These are phyloP conservation scores for Panopea generosa DNA, from an alignment of 2,888 invertebrate genomes.

Conservation along the genomic window DNA sequence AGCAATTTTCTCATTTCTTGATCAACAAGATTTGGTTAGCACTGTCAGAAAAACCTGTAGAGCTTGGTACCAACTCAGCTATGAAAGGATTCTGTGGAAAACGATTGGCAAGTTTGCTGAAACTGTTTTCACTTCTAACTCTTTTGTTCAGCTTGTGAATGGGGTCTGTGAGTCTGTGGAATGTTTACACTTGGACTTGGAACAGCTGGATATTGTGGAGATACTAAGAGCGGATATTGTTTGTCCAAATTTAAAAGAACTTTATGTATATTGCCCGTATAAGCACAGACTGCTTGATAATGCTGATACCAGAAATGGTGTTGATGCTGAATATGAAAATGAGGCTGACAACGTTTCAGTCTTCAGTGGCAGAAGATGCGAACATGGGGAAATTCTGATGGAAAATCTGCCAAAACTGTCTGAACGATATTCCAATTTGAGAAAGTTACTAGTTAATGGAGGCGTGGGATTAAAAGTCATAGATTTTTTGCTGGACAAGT, in stretches of 20 bases:
- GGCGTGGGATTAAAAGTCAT: slow-evolving; percentile 7
- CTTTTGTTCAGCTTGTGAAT: slow-evolving; percentile 47
- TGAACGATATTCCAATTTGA: slow-evolving; percentile 28
- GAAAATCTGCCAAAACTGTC: slow-evolving; percentile 21
- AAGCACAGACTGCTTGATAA: neutral
- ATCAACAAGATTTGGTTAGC: slow-evolving; percentile 46
- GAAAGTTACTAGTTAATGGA: slow-evolving; percentile 14
- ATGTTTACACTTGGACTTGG: slow-evolving; percentile 45
- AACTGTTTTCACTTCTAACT: slow-evolving; percentile 35
- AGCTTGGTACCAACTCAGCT: slow-evolving; percentile 60
- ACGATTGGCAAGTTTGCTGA: slow-evolving; percentile 38
- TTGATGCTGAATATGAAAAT: neutral
- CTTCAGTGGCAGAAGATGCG: neutral
- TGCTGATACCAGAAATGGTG: slow-evolving; percentile 5
- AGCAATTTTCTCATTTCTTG: slow-evolving; percentile 59
- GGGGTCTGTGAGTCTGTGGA: slow-evolving; percentile 55
- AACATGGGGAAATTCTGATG: slow-evolving; percentile 1
- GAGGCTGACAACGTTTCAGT: neutral
- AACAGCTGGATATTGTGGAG: slow-evolving; percentile 29
- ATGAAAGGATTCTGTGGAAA: slow-evolving; percentile 60
- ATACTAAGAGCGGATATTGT: slow-evolving; percentile 52
- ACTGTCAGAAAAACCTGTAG: slow-evolving; percentile 57
- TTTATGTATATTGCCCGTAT: slow-evolving; percentile 23
- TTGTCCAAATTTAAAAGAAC: slow-evolving; percentile 55
- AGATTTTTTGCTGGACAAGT: slow-evolving; percentile 6